phyloP scores from a whole-genome alignment of 2,113 vertebrate species.

The Ameiurus melas region DNA sequence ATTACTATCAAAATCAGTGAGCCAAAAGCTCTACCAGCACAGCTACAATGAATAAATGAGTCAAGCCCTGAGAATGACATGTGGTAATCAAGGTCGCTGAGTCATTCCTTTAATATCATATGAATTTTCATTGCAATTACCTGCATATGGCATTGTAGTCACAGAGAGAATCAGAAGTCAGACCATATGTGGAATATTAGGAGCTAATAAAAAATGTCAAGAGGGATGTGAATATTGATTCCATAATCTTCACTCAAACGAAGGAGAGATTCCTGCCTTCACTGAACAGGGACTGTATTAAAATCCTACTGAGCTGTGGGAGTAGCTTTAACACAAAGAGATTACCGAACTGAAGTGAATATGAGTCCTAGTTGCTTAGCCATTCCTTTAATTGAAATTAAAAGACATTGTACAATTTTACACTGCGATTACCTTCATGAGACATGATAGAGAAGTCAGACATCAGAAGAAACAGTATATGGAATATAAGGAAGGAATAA shows the following conservation, averaged over 20 bases:
- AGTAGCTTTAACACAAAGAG: constrained; percentile 41
- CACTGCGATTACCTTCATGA: constrained; percentile 4
- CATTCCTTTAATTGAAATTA: constrained; percentile 35
- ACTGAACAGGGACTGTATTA: constrained; percentile 7
- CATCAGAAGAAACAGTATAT: background rate
- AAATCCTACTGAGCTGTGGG: constrained; percentile 28
- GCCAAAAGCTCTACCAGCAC: background rate
- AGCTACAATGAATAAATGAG: background rate
- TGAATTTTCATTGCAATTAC: constrained; percentile 32
- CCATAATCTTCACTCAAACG: constrained; percentile 42
- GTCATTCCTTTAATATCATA: background rate
- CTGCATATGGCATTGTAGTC: constrained; percentile 17
- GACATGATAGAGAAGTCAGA: constrained; percentile 25
- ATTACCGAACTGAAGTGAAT: constrained; percentile 58
- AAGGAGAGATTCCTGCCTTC: constrained; percentile 19
- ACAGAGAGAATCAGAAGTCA: background rate
- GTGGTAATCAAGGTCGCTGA: constrained; percentile 6
- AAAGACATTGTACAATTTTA: constrained; percentile 19
- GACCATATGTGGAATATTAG: constrained; percentile 25
- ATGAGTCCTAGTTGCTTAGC: constrained; percentile 26
- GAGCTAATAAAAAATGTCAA: constrained; percentile 49
- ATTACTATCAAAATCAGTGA: background rate
- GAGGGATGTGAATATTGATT: constrained; percentile 50
- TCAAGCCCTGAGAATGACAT: background rate
- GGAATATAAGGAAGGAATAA: constrained; percentile 41